Evolutionary conservation across 2,888 invertebrate species (phyloP).

Genomic region (Aquatica leii): DNA sequence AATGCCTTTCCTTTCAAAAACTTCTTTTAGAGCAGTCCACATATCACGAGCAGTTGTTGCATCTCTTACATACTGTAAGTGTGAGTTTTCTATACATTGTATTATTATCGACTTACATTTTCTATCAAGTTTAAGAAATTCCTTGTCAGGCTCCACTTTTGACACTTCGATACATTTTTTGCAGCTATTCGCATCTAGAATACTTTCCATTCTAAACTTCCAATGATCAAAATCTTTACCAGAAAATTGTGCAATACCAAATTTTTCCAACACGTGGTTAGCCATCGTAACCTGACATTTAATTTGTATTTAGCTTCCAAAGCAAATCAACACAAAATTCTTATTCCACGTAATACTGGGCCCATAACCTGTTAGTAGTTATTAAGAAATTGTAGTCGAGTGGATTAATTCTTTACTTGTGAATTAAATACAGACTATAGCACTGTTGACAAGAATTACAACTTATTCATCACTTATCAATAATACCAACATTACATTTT

Average conservation of each 20-base stretch:
- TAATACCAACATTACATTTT: no score
- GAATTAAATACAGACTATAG: no score
- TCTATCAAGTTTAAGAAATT: conserved; percentile 29
- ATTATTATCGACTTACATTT: conserved; percentile 43
- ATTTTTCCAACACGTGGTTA: conserved; percentile 14
- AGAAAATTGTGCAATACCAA: conserved; percentile 36
- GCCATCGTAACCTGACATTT: neutral
- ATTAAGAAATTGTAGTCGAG: no score
- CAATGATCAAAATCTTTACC: conserved; percentile 37
- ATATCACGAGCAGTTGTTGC: conserved; percentile 42
- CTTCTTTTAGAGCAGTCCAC: conserved; percentile 43
- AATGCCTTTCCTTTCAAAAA: conserved; percentile 44
- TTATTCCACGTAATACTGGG: neutral
- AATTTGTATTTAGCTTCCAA: neutral
- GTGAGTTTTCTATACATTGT: conserved; percentile 43
- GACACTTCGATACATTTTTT: conserved; percentile 33
- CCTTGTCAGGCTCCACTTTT: conserved; percentile 14
- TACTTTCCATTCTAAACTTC: conserved; percentile 36
- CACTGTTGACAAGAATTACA: no score
- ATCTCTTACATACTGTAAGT: conserved; percentile 45
- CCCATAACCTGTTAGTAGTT: conserved; percentile 10
- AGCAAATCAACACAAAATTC: neutral
- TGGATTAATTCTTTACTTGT: no score
- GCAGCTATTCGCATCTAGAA: conserved; percentile 35
- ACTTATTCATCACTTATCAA: no score